phyloP scores from a whole-genome alignment of 2,888 invertebrate genomes.

The Onchidella celtica region DNA sequence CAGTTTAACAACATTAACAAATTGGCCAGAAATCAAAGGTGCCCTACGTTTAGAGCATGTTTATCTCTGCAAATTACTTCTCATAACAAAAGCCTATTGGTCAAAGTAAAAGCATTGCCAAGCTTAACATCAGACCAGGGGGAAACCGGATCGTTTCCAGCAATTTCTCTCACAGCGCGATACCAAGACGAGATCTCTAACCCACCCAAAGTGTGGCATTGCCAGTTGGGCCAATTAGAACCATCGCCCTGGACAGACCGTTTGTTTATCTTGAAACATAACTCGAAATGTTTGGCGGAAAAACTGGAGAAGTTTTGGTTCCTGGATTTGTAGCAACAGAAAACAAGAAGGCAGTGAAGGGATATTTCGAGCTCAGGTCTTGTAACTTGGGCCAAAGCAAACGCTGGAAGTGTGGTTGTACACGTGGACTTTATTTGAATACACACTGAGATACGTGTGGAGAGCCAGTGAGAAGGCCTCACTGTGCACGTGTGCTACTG shows the following conservation, averaged over 20 bases:
- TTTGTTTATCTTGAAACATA: slow-evolving; percentile 14
- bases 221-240: slow-evolving; percentile 12
- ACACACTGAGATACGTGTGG: not conserved
- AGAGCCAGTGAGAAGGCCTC: not conserved
- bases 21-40: not conserved
- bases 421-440: not conserved
- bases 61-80: not conserved
- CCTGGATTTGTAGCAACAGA: not conserved
- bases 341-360: not conserved
- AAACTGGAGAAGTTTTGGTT: not conserved
- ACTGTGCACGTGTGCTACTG: not conserved
- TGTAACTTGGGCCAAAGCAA: not conserved
- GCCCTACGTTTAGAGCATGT: not conserved
- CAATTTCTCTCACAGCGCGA: slow-evolving; percentile 1
- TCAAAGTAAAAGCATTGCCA: not conserved
- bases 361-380: not conserved
- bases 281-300: not conserved
- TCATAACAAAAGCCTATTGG: slow-evolving; percentile 6
- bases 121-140: not conserved
- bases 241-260: not conserved
- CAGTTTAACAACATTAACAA: slow-evolving; percentile 19
- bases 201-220: slow-evolving; percentile 5
- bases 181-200: not conserved
- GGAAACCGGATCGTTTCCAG: not conserved
- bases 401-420: not conserved